Evolutionary conservation across 2,888 invertebrate species (phyloP), one percentile per base, ranked within the genome.

Genomic region (Calameuta idolon): DNA sequence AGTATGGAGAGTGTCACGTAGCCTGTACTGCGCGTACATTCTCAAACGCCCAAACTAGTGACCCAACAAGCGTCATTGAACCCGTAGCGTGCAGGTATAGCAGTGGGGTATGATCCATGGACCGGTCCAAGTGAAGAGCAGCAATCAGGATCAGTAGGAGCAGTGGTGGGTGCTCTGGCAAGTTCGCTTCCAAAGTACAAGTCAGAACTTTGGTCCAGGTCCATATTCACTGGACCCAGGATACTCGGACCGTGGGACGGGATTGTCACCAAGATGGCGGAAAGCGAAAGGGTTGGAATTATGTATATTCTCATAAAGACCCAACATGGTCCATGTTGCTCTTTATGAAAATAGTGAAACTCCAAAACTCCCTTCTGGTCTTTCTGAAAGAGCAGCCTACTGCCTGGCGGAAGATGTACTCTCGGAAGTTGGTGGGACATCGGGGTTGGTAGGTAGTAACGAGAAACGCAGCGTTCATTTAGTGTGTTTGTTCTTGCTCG

Each of bases 401-500:
- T 37, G 75, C 74, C 74, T 69, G 75, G 76, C 34, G 77, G 77
- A 79, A 77, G 80, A 79, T 76, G 77, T 55, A 76, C 73, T 73
- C 40, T 35, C 31, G 77, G 34, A 74, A 69, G 77, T 23, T 73
- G 40, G 73, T 31, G 34, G 75, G 75, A 73, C 74, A 73, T 73
- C 40, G 15, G 76, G 76, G 74, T 75, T 74, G 77, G 77, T 79
- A 80, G 77, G 79, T 80, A 82, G 84, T 85, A 86, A 85, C 84
- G 88, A 88, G 89, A 86, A 87, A 83, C 85, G 83, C 85, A 85
- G 83, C 85, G 88, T 90, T 91, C 91, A 91, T 91, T 91, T 91
- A 85, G 89, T 85, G 85, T 89, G 90, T 91, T 91, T 91, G 91
- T 91, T 90, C 91, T 88, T 89, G 87, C 86, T 84, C 81, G 81